Base-by-base conservation (phyloP, 2,888 invertebrate species). In the Petrophora chlorosata region DNA sequence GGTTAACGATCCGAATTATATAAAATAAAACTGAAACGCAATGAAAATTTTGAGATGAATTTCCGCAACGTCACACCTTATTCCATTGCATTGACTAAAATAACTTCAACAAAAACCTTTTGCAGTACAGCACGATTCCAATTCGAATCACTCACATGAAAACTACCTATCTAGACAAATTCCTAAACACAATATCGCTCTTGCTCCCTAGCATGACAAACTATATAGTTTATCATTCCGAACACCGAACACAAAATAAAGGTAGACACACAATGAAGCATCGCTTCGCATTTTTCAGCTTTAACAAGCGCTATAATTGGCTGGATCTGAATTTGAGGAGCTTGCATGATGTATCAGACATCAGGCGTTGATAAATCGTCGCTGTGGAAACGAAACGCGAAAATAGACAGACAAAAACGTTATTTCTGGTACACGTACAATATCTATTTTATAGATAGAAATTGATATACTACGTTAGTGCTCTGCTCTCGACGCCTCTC, bases 301-400 rank as follows among this genome's bases (percentile, higher is more conserved):
- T 65, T 82, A 85, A 85, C 85, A 80, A 82, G 84, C 79, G 47
- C 61, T 66, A 69, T 85, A 84, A 85, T 85, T 84, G 83, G 82
- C 73, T 61, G 60, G 46, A 59, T 67, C 65, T 59, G 75, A 79
- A 82, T 82, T 79, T 74, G 83, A 85, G 81, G 74, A 67, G 66
- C 65, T 74, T 67, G 69, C 63, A 64, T 73, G 70, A 74, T 23
- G 13, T 23, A 34, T 57, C 51, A 57, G 52, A 57, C 38, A 23
- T 53, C 55, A 46, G 30, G 43, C 59, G 33, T 36, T 50, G 66
- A 73, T 63, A 67, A 66, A 74, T 73, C 56, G 57, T 5, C 13
- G 8, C n/a, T 10, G 14, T 12, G 34, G 23, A 12, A 5, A 1
- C 16, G 2, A 17, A 16, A 5, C 4, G 4, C 9, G 5, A 30